Evolutionary conservation across 2,113 vertebrate genomes (phyloP).

Genomic region (Semicossyphus pulcher): DNA sequence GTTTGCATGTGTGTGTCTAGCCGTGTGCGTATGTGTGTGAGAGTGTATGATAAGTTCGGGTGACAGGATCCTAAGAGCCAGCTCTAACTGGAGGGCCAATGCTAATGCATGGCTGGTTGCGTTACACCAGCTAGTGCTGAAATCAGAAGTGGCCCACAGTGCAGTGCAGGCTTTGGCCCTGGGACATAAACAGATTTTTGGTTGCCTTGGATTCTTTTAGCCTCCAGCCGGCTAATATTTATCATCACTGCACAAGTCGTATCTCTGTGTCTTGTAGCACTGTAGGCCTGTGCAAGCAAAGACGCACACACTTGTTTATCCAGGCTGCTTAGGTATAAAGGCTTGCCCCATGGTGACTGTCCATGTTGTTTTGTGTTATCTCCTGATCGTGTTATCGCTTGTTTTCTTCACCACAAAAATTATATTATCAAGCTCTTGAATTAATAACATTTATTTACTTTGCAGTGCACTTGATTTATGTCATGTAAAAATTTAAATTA

Average conservation of each 20-base stretch:
- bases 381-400: conserved; percentile 25
- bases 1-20: conserved; percentile 21
- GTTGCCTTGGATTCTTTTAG: conserved; percentile 74
- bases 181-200: conserved; percentile 76
- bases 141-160: conserved; percentile 81
- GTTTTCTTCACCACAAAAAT: conserved; percentile 18
- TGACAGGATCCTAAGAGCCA: conserved; percentile 83
- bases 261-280: conserved; percentile 66
- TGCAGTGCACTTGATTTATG: no score
- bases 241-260: conserved; percentile 65
- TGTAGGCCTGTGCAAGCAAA: conserved; percentile 35
- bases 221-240: conserved; percentile 72
- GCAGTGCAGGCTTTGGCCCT: conserved; percentile 70
- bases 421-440: not conserved
- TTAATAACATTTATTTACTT: no score
- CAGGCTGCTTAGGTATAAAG: conserved; percentile 71
- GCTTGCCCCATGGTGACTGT: conserved; percentile 76
- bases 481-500: not conserved
- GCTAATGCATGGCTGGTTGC: conserved; percentile 86
- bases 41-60: conserved; percentile 77
- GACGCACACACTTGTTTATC: conserved; percentile 62
- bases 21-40: conserved; percentile 39
- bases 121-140: conserved; percentile 81
- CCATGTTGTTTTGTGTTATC: conserved; percentile 64
- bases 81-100: conserved; percentile 83